Evolutionary conservation across 1,140 invertebrate genomes (phyloP).

Genomic region (Atopsyche davidsoni): DNA sequence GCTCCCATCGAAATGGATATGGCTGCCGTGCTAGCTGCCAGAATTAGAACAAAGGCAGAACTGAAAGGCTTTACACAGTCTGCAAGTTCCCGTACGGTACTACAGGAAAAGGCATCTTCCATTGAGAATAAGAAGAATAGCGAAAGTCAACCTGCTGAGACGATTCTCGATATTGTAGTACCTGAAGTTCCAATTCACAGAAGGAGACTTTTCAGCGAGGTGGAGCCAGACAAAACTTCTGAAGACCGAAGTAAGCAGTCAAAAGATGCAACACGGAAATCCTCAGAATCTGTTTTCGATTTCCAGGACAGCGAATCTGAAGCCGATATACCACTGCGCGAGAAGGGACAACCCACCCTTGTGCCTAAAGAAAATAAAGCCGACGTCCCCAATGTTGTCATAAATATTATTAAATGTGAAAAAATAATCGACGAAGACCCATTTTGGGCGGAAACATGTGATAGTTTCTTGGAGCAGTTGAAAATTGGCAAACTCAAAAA

Average conservation of each 20-base stretch:
- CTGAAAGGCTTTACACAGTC: slow-evolving; percentile 59
- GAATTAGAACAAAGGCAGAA: slow-evolving; percentile 77
- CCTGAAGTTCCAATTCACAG: slow-evolving; percentile 13
- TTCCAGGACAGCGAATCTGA: slow-evolving; percentile 35
- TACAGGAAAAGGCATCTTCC: too few relatives aligned
- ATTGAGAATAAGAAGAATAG: slow-evolving; percentile 6
- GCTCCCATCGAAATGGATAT: slow-evolving; percentile 42
- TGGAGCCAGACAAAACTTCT: slow-evolving; percentile 28
- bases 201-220: slow-evolving; percentile 25
- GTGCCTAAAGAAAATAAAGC: slow-evolving; percentile 2
- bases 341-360: not conserved
- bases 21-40: slow-evolving; percentile 49
- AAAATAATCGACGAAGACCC: slow-evolving; percentile 42
- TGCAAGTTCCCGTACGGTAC: too few relatives aligned
- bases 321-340: slow-evolving; percentile 35
- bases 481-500: slow-evolving; percentile 54
- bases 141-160: not conserved
- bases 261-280: slow-evolving; percentile 20
- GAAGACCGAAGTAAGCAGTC: slow-evolving; percentile 16
- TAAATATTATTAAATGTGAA: slow-evolving; percentile 35
- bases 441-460: slow-evolving; percentile 60
- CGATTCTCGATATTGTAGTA: not conserved
- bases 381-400: not conserved
- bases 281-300: slow-evolving; percentile 28
- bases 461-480: slow-evolving; percentile 65